Evolutionary conservation across 2,888 invertebrate species (phyloP).

Genomic region (Biston stratarius): DNA sequence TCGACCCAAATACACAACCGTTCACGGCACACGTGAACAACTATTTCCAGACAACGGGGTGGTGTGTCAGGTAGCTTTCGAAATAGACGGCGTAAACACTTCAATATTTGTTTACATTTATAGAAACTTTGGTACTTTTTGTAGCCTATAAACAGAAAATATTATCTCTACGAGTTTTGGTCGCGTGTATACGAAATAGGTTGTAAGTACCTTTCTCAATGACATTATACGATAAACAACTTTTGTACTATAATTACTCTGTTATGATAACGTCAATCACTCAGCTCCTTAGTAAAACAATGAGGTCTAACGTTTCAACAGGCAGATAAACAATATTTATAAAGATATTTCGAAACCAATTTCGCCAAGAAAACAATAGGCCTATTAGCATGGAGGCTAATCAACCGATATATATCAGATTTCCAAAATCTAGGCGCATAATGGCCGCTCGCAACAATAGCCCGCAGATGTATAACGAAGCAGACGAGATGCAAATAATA

Average conservation of each 20-base stretch:
- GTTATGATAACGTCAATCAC: constrained; percentile 31
- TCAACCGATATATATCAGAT: constrained; percentile 24
- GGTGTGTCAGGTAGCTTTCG: constrained; percentile 74
- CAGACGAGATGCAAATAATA: constrained; percentile 85
- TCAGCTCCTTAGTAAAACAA: constrained; percentile 15
- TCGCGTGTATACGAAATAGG: background rate
- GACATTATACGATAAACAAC: background rate
- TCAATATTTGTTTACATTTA: constrained; percentile 40
- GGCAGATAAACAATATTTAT: constrained; percentile 16
- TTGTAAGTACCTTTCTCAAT: background rate
- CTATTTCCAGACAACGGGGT: constrained; percentile 75
- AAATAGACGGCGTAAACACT: constrained; percentile 62
- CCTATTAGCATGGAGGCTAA: constrained; percentile 17
- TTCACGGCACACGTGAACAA: constrained; percentile 70
- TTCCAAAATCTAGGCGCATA: constrained; percentile 43
- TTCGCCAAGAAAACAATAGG: constrained; percentile 14
- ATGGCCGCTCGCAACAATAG: constrained; percentile 77
- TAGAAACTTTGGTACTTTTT: constrained; percentile 4
- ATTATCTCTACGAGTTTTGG: background rate
- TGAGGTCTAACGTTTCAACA: constrained; percentile 22
- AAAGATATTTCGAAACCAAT: constrained; percentile 12
- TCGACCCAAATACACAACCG: constrained; percentile 77
- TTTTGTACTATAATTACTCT: constrained; percentile 18
- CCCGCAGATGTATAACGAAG: constrained; percentile 71
- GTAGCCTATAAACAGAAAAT: constrained; percentile 1